Conservation (phyloP, 2,113 vertebrate genomes). For the Toxotes chatareus region DNA sequence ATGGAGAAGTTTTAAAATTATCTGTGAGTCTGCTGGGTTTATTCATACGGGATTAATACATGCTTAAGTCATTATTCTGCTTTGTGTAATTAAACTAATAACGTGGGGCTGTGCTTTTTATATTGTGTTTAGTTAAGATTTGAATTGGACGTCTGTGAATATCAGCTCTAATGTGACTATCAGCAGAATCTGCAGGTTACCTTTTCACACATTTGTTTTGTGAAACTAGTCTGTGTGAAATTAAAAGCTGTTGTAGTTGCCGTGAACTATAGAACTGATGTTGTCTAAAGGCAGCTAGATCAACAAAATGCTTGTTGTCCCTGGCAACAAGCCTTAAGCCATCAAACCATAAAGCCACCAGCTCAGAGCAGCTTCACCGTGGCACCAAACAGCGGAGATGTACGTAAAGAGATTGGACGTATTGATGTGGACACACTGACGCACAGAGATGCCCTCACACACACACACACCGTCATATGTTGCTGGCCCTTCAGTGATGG, state of each 20-base stretch:
- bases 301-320: conserved; percentile 27
- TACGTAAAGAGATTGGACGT: conserved; percentile 47
- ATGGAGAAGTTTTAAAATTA: background rate
- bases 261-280: background rate
- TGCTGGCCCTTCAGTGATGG: conserved; percentile 25
- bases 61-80: too few species aligned
- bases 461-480: background rate
- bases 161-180: too few species aligned
- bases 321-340: conserved; percentile 16
- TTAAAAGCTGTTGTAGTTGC: background rate
- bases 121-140: background rate
- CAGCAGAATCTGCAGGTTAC: too few species aligned
- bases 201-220: too few species aligned
- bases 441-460: conserved; percentile 3
- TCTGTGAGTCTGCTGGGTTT: background rate
- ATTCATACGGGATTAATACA: too few species aligned
- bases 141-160: background rate
- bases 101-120: too few species aligned
- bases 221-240: background rate
- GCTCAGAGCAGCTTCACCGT: conserved; percentile 27
- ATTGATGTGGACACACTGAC: conserved; percentile 5
- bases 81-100: too few species aligned
- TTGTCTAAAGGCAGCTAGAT: conserved; percentile 1
- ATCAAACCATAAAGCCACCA: conserved; percentile 17
- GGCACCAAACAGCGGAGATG: conserved; percentile 33